Evolutionary conservation across 2,113 vertebrate species (phyloP), one percentile per base, ranked within the genome.

Genomic region (Platycercus adscitus): DNA sequence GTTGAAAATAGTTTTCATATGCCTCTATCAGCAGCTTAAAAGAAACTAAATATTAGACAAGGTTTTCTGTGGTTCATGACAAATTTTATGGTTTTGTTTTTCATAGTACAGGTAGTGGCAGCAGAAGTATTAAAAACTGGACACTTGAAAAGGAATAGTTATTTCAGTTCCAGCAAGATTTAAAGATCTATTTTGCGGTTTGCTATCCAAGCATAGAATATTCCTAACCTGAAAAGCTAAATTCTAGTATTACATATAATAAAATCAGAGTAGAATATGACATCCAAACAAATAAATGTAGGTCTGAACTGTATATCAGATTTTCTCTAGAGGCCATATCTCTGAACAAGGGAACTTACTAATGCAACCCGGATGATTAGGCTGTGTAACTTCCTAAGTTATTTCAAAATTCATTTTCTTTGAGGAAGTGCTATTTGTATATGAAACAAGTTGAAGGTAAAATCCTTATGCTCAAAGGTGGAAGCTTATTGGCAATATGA

Each of bases 391-490:
- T 89, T 20, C 17, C 29, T 50, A 53, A 55, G 39, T 94, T 91
- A 71, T 68, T 88, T 81, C 47, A 64, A 55, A 79, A 68, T 79
- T 39, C 46, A 55, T 91, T 96, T 91, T 93, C 82, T 91, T 17
- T 69, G 50, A 76, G 33, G 39, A 93, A 72, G 39, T 79, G 16
- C 21, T 82, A 35, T 82, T 90, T 90, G n/a, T 80, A 28, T 64
- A 60, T 68, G 33, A 72, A 91, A 60, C 5, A 33, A 69, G 6
- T 35, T 33, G 8, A 52, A 55, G 65, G 41, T 44, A 89, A 86
- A 91, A 77, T 80, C 26, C 20, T 83, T 83, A 21, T 52, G 37
- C 80, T 66, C 29, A 56, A 52, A 43, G 1, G 7, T 56, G 25
- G 41, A 63, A 91, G n/a, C 24, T 69, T 72, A 77, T 66, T 89